These are phyloP conservation scores for Buphagus erythrorhynchus DNA, from an alignment of 2,797 vertebrate genomes.

Conservation along the genomic window DNA sequence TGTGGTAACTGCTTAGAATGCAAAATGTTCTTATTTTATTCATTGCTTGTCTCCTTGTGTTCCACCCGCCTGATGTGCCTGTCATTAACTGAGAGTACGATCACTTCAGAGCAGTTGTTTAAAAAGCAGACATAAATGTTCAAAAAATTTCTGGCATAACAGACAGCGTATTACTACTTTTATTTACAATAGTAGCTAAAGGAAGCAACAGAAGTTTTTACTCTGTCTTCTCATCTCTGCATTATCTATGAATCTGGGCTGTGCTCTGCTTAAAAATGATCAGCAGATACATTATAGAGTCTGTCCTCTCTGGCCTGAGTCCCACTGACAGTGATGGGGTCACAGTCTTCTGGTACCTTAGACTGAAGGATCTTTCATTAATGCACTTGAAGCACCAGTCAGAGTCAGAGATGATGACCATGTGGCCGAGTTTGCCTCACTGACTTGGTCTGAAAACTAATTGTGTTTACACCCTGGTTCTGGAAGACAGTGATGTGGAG, in stretches of 20 bases:
- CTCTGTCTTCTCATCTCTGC: background rate
- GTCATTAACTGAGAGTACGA: background rate
- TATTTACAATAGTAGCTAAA: background rate
- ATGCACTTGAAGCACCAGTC: background rate
- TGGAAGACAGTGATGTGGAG: background rate
- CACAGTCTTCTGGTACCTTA: background rate
- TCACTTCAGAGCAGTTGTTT: background rate
- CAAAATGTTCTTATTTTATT: background rate
- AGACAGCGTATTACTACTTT: background rate
- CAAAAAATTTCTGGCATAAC: background rate
- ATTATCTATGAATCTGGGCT: background rate
- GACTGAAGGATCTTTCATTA: background rate
- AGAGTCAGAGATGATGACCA: background rate
- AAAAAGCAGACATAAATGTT: background rate
- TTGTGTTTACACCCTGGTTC: background rate
- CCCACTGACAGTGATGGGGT: background rate
- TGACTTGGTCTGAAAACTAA: background rate
- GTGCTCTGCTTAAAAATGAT: background rate
- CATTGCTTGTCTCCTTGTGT: background rate
- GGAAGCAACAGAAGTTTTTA: background rate
- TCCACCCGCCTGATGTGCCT: background rate
- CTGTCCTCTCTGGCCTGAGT: background rate
- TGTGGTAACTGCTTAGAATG: background rate
- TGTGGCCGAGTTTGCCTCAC: background rate
- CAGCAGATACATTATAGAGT: background rate